Conservation (phyloP, 2,113 vertebrate genomes). For the Catharus fuscescens region DNA sequence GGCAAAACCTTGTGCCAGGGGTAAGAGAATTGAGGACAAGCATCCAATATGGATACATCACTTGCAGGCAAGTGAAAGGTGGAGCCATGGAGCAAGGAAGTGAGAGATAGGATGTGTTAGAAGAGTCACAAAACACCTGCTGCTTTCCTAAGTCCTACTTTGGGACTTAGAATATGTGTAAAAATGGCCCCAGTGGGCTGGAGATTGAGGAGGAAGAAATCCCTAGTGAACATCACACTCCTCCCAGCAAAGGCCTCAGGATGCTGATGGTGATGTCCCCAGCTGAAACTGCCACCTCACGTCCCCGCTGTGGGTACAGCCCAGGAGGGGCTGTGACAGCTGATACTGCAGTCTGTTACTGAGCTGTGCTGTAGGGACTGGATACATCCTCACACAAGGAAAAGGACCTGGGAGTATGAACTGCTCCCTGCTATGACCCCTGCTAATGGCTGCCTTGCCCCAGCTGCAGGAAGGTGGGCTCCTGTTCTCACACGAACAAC, state of each 20-base stretch:
- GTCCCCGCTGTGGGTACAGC: accelerated
- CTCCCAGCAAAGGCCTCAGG: background rate
- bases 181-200: background rate
- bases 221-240: background rate
- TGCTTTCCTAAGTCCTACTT: no score
- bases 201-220: background rate
- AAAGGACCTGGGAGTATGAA: background rate
- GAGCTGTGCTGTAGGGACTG: background rate
- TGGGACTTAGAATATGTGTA: background rate
- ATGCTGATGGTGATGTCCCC: background rate
- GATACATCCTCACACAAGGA: background rate
- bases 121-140: no score
- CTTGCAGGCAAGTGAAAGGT: background rate
- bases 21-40: background rate
- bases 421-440: background rate
- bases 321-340: background rate
- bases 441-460: background rate
- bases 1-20: background rate
- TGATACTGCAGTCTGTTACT: background rate
- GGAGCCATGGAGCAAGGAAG: background rate
- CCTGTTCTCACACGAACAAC: background rate
- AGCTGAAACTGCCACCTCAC: background rate
- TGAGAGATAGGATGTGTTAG: background rate
- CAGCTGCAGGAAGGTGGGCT: background rate
- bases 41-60: background rate